Base-by-base conservation (phyloP, 2,888 invertebrate genomes). In the Cerastoderma edule region DNA sequence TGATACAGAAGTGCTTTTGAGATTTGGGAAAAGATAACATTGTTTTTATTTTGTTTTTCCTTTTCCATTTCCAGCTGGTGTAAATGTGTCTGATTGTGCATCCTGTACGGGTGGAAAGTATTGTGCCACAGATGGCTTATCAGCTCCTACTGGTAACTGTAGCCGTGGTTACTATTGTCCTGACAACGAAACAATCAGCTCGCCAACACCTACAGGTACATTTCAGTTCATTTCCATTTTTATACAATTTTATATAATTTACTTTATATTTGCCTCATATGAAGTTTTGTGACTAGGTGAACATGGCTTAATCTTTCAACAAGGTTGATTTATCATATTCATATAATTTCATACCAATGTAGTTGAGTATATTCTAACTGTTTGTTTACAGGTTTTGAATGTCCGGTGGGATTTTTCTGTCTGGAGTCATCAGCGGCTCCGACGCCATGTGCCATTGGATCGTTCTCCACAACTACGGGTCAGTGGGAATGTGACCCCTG, bases 91-190 rank as follows among this genome's bases (percentile, higher is more conserved):
- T 35, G 91, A 91, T 84, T 92, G 92, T 72, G 83, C 78, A 48
- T 88, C 90, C 3, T 92, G 92, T 75, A 85, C 87, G 8, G 91
- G 88, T 6, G 92, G 92, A 1, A 81, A 85, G 54, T 92, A 91
- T 80, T 92, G 92, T 81, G 87, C 69, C 5, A 75, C 64, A 5
- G 83, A 83, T 28, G 92, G 91, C 10, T 87, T 89, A 73, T 88
- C 87, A 19, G 80, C 78, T 10, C 85, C 89, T 13, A 86, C 89
- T 3, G 91, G 89, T 4, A 80, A 82, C 63, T 92, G 92, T 81
- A 56, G 74, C 19, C 72, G 78, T 19, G 92, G 92, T 39, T 92
- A 89, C 86, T 92, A 90, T 84, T 92, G 92, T 78, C 91, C 91
- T n/a, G 89, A 87, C 48, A 88, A 89, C 53, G 88, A 85, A 54